These are phyloP conservation scores for Philopotamus ludificatus DNA, from an alignment of 1,140 invertebrate species.

Conservation along the genomic window DNA sequence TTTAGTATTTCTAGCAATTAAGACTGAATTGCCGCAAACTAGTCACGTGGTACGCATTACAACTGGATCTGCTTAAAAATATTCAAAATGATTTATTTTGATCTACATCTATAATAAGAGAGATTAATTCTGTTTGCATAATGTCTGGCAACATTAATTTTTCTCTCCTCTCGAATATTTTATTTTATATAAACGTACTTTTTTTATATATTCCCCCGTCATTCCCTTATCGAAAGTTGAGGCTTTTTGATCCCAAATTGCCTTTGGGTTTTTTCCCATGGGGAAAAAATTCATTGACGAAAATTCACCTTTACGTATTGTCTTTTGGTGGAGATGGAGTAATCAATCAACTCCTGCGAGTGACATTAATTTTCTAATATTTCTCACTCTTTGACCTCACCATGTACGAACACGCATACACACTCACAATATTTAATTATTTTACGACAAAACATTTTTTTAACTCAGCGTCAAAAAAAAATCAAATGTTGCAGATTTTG, in stretches of 20 bases:
- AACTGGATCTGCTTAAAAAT: too few species aligned
- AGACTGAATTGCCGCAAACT: neutral
- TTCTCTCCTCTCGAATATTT: neutral
- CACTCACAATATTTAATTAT: too few species aligned
- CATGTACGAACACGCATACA: neutral
- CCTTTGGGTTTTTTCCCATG: neutral
- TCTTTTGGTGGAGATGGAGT: neutral
- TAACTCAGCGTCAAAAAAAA: too few species aligned
- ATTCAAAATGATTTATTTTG: too few species aligned
- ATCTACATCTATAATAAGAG: too few species aligned
- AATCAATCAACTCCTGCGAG: neutral
- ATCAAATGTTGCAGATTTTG: too few species aligned
- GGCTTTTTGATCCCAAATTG: neutral
- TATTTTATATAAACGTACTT: too few species aligned
- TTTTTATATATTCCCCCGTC: neutral
- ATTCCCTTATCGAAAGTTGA: neutral
- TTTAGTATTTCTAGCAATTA: slow-evolving; percentile 20
- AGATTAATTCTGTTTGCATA: neutral
- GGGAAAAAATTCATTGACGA: neutral
- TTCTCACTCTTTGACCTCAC: neutral
- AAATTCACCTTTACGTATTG: neutral
- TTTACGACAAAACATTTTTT: too few species aligned
- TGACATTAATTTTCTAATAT: neutral
- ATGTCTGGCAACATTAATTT: neutral
- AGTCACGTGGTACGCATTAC: neutral